Percentiles rank a stretch among this genome's conserved stretches.
These are phyloP conservation scores for Rallus crepitans DNA, from an alignment of 2,797 vertebrate genomes.

Conservation along the genomic window DNA sequence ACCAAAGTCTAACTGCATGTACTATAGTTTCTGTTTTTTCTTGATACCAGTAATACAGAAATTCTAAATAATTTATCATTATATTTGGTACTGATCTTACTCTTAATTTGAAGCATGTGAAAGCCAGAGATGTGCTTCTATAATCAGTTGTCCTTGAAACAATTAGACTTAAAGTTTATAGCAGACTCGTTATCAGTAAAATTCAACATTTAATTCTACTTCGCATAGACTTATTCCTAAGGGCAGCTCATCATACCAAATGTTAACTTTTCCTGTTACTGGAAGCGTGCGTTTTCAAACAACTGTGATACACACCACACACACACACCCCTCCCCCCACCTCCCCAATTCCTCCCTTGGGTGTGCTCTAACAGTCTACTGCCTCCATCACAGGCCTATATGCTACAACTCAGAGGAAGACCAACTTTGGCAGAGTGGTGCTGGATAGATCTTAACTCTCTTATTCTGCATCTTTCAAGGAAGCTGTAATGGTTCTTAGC, in stretches of 20 bases:
- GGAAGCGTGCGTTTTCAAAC: neutral
- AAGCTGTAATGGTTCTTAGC: neutral
- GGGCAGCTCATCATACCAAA: neutral
- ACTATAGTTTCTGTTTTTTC: neutral
- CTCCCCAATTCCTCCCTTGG: neutral
- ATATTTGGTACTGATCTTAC: slow-evolving; percentile 22
- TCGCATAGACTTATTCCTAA: neutral
- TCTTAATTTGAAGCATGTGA: slow-evolving; percentile 44
- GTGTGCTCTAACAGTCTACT: neutral
- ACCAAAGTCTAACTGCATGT: neutral
- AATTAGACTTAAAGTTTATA: slow-evolving; percentile 12
- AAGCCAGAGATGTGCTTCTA: slow-evolving; percentile 8
- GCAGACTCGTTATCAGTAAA: neutral
- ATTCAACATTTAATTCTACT: neutral
- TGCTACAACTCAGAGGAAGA: neutral
- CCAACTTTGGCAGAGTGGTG: neutral
- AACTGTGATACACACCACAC: neutral
- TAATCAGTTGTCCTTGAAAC: slow-evolving; percentile 19
- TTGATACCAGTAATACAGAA: neutral
- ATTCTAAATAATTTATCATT: slow-evolving; percentile 15
- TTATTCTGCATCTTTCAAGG: neutral
- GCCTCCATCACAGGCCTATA: neutral
- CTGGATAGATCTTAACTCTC: neutral
- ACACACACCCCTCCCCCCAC: too few species aligned
- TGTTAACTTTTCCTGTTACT: neutral